Conservation (phyloP, 2,888 invertebrate genomes). For the Drosophila leonis region DNA sequence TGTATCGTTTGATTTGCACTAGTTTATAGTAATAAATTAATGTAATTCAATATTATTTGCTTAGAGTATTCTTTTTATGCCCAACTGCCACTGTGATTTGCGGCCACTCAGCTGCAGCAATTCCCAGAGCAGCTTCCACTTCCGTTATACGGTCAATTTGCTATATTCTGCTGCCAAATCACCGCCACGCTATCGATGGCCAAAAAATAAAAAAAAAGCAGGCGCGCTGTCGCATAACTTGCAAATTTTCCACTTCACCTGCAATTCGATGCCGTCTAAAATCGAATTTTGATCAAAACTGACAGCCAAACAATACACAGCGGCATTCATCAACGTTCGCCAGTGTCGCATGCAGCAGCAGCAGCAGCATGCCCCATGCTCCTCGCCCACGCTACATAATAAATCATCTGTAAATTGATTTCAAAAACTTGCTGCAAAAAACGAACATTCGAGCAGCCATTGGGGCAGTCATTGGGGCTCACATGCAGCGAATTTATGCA, state of each 20-base stretch:
- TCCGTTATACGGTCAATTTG: slow-evolving; percentile 54
- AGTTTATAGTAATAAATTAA: background rate
- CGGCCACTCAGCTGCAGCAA: slow-evolving; percentile 28
- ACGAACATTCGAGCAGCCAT: slow-evolving; percentile 39
- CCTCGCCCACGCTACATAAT: slow-evolving; percentile 57
- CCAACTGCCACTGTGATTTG: background rate
- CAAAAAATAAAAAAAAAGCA: slow-evolving; percentile 7
- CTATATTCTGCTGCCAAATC: slow-evolving; percentile 43
- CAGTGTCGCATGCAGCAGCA: slow-evolving; percentile 64
- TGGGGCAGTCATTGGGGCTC: slow-evolving; percentile 38
- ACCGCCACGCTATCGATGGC: slow-evolving; percentile 13
- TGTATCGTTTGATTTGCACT: too few species aligned
- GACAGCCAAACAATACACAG: slow-evolving; percentile 77
- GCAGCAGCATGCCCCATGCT: background rate
- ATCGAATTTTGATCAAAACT: slow-evolving; percentile 70
- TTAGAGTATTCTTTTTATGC: background rate
- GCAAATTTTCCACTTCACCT: slow-evolving; percentile 76
- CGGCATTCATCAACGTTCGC: slow-evolving; percentile 75
- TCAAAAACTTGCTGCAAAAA: slow-evolving; percentile 62
- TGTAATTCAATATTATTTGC: background rate
- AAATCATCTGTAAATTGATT: slow-evolving; percentile 80
- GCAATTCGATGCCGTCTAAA: slow-evolving; percentile 52
- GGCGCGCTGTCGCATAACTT: slow-evolving; percentile 70
- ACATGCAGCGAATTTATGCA: slow-evolving; percentile 28
- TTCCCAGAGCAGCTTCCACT: slow-evolving; percentile 32